Evolutionary conservation across 2,888 invertebrate genomes (phyloP).

Genomic region (Petrophora chlorosata): DNA sequence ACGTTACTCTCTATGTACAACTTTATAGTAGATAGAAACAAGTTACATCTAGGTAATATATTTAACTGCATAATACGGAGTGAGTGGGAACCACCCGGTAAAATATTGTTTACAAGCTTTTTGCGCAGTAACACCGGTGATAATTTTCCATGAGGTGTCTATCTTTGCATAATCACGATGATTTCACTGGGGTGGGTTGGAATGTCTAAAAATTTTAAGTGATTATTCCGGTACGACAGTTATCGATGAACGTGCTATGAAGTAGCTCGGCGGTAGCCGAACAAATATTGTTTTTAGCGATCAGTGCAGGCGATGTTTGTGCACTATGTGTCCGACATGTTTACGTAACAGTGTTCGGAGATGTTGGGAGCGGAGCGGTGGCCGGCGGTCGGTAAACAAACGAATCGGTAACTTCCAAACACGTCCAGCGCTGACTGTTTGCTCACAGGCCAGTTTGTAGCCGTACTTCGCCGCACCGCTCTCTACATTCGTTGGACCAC

Average conservation of each 20-base stretch:
- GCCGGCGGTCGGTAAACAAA: slow-evolving; percentile 51
- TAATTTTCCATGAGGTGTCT: slow-evolving; percentile 58
- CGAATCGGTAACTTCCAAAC: slow-evolving; percentile 59
- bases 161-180: slow-evolving; percentile 41
- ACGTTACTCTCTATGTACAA: slow-evolving; percentile 20
- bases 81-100: slow-evolving; percentile 49
- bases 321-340: slow-evolving; percentile 64
- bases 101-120: slow-evolving; percentile 56
- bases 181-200: slow-evolving; percentile 32
- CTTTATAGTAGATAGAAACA: slow-evolving; percentile 29
- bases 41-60: slow-evolving; percentile 34
- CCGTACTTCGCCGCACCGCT: too few relatives aligned
- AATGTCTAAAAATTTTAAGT: slow-evolving; percentile 33
- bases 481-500: slow-evolving; percentile 39
- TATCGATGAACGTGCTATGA: slow-evolving; percentile 40
- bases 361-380: slow-evolving; percentile 52
- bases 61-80: slow-evolving; percentile 34
- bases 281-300: slow-evolving; percentile 81
- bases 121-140: slow-evolving; percentile 56
- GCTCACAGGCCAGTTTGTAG: slow-evolving; percentile 50
- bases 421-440: slow-evolving; percentile 59
- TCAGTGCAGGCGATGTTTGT: slow-evolving; percentile 76
- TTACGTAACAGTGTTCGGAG: slow-evolving; percentile 74
- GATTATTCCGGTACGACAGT: slow-evolving; percentile 18
- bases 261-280: slow-evolving; percentile 57